Conservation (phyloP, 1,140 invertebrate genomes). For the Zaprionus capensis region DNA sequence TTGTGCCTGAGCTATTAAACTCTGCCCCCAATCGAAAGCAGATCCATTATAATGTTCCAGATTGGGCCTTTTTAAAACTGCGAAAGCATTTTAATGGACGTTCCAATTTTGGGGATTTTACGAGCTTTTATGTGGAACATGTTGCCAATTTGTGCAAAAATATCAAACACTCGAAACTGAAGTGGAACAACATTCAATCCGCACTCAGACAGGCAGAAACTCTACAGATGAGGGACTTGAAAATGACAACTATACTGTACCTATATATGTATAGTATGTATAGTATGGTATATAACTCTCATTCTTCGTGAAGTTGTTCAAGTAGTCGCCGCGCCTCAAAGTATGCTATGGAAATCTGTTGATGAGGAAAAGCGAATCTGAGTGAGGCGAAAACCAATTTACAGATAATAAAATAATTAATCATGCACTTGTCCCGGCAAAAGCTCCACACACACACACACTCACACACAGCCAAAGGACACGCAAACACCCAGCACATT, state of each 20-base stretch:
- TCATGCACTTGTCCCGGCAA: slow-evolving; percentile 74
- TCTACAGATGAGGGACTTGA: neutral
- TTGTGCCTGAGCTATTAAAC: neutral
- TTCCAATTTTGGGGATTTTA: slow-evolving; percentile 21
- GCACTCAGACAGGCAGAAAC: neutral
- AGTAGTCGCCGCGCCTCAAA: slow-evolving; percentile 17
- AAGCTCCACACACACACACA: slow-evolving; percentile 28
- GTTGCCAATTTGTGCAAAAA: slow-evolving; percentile 41
- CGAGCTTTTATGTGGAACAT: slow-evolving; percentile 6
- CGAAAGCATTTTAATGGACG: slow-evolving; percentile 46
- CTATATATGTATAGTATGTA: too few species aligned
- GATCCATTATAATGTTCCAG: neutral
- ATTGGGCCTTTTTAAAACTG: slow-evolving; percentile 15
- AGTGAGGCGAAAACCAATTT: slow-evolving; percentile 66
- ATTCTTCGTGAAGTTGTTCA: slow-evolving; percentile 5
- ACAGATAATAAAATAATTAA: slow-evolving; percentile 82
- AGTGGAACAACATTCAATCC: slow-evolving; percentile 7
- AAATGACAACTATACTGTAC: neutral
- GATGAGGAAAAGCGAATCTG: slow-evolving; percentile 2
- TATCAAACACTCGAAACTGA: slow-evolving; percentile 23
- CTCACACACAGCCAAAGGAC: slow-evolving; percentile 45
- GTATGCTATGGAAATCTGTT: slow-evolving; percentile 30
- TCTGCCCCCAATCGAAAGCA: neutral
- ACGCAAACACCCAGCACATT: slow-evolving; percentile 77
- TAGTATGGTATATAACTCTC: neutral